Percentiles rank a stretch among this genome's conserved stretches.
Evolutionary conservation across 2,113 vertebrate species (phyloP).

Genomic region (Coregonus clupeaformis): DNA sequence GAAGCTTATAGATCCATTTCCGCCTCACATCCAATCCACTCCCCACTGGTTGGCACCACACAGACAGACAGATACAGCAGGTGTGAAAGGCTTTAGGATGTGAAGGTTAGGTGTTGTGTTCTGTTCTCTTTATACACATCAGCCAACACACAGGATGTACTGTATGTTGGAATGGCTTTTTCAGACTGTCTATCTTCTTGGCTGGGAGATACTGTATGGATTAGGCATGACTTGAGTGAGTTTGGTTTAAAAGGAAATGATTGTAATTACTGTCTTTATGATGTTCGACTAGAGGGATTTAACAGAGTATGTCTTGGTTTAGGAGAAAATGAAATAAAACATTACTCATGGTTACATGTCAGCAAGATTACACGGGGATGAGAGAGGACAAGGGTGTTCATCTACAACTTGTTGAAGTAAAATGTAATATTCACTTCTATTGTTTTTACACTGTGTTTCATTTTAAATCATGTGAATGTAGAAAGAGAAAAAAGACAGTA

Average conservation of each 20-base stretch:
- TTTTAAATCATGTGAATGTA: background rate
- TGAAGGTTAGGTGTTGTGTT: background rate
- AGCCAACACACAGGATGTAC: slow-evolving; percentile 34
- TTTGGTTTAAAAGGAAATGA: no score
- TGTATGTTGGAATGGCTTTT: no score
- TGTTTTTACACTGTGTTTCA: no score
- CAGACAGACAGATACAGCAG: slow-evolving; percentile 3
- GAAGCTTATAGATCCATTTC: slow-evolving; percentile 50
- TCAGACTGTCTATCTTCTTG: no score
- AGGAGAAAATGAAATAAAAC: background rate
- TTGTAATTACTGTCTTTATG: no score
- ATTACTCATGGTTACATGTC: background rate
- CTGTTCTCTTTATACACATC: background rate
- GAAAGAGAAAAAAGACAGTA: background rate
- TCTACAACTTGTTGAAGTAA: no score
- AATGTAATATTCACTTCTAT: no score
- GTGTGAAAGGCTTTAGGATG: slow-evolving; percentile 32
- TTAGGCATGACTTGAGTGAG: no score
- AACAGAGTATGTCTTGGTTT: background rate
- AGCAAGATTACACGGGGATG: no score
- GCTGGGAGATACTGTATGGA: no score
- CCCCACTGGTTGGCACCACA: slow-evolving; percentile 35
- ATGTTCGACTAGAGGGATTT: no score
- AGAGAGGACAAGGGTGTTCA: no score
- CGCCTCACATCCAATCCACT: slow-evolving; percentile 36